Evolutionary conservation across 2,113 vertebrate species (phyloP), one percentile per base, ranked within the genome.

Genomic region (Bubo scandiacus): DNA sequence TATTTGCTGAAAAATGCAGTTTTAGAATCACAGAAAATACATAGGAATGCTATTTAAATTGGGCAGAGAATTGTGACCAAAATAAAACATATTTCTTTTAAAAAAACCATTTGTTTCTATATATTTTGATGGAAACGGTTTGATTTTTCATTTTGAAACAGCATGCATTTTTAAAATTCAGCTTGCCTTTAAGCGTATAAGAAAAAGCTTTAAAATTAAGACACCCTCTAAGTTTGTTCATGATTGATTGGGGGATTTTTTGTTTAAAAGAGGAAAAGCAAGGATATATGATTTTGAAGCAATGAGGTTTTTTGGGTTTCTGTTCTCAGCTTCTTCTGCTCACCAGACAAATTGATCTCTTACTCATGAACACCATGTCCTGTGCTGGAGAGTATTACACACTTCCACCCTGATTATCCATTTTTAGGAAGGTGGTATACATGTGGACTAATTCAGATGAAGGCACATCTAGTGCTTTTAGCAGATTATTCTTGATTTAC

Each of bases 111-210:
- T 66, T 58, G 8, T n/a, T 88, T 83, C 14, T 34, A 11, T 11
- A 30, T 27, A 12, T 43, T 63, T n/a, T 68, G 3, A 3, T 43
- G 10, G 12, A 72, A 81, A 26, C 1, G 42, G 5, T 65, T 72
- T 66, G n/a, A 47, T 15, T 23, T 89, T 40, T 55, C 22, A 15
- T 91, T 89, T 92, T 83, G 22, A 95, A 95, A 57, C 3, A 54
- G 6, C 10, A 36, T 29, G 1, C 15, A 49, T 54, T 86, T 75
- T 92, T 55, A 11, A 66, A 86, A 74, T 29, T 2, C 12, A 72
- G 2, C 6, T 82, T 79, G 10, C 2, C 5, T 73, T 89, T 38
- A 29, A 67, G 2, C 21, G 40, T 49, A 20, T 3, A 0, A 29
- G n/a, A 40, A 57, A 93, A n/a, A 55, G 1, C 9, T 55, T 30